Base-by-base conservation (phyloP, 2,113 vertebrate species). In the Symphodus melops region DNA sequence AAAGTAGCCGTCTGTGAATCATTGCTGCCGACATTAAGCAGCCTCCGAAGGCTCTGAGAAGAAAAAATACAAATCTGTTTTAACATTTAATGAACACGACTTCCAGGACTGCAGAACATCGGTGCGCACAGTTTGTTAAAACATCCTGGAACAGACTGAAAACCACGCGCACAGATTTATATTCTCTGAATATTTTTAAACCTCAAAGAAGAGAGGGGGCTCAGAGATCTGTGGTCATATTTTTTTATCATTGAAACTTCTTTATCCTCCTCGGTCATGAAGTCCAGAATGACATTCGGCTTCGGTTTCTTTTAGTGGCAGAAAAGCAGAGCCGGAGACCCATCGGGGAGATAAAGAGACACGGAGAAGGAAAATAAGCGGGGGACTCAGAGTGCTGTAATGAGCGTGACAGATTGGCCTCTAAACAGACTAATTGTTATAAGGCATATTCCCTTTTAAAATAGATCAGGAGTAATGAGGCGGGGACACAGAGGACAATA, bases 381-480 rank as follows among this genome's bases (percentile, higher is more conserved):
- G 54, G 64, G 25, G 68, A 65, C 65, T 57, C 68, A 68, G 71
- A 56, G 82, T 37, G 25, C 61, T 28, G 62, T 89, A 90, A 87
- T 86, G 73, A 78, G 82, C 64, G 44, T 86, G 85, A 84, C 79
- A 86, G 87, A 88, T 81, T 86, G 86, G 72, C 71, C 82, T 89
- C 86, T 85, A 89, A 87, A 80, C 68, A 79, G 81, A 79, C 84
- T 92, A 91, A 92, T 86, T 90, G 88, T 69, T 75, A 87, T 76
- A 91, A 88, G 78, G 75, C 88, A 85, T 84, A 83, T 86, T 84
- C 84, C 68, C 72, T 81, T 90, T 90, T 91, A 86, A 92, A 88
- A 86, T 87, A 89, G 78, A 90, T 88, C 78, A 74, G 84, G 79
- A 74, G 84, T 89, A 91, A 92, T 91, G 88, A 91, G 84, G 77